Evolutionary conservation across 2,113 vertebrate species (phyloP), one percentile per base, ranked within the genome.

Genomic region (Phycodurus eques): DNA sequence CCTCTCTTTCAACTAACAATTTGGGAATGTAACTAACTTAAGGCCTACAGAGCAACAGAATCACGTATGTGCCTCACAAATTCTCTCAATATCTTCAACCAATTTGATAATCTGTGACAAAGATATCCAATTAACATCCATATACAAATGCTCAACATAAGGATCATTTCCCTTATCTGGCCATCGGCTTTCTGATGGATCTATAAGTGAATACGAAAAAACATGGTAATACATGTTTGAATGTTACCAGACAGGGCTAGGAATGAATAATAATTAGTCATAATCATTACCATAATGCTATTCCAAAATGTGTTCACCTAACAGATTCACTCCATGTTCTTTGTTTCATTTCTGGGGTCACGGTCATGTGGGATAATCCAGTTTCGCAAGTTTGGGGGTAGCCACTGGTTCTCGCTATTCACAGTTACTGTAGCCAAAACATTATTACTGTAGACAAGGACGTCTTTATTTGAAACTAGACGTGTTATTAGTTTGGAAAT

Each of bases 1-100:
- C 17, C 33, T 57, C 72, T 74, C 54, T 60, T 59, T 70, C 60
- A 67, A 54, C 61, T 66, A 35, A 39, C 10, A 22, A 0, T 6
- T 63, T 56, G 33, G 17, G 67, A 22, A 19, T 49, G 19, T 65
- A 60, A 22, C 4, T 65, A 60, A 22, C 4, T 19, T 14, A 46
- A 51, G 49, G 65, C 7, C 46, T 51, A 15, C 8, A 47, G 46
- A 14, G 62, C 13, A 64, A 39, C 15, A 39, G 54, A 42, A 57
- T 67, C 20, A 15, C 3, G 20, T 62, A 19, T 13, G 35, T 44
- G 39, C 20, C 42, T 33, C 12, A 33, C 22, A 27, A 51, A 33
- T 51, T 33, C 14, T 31, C 46, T 12, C 22, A 31, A 12, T 22
- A 27, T 59, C 22, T 27, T 67, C 44, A 31, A 46, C 13, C 27